Conservation (phyloP, 2,888 invertebrate genomes). For the Acanthosepion lycidas region DNA sequence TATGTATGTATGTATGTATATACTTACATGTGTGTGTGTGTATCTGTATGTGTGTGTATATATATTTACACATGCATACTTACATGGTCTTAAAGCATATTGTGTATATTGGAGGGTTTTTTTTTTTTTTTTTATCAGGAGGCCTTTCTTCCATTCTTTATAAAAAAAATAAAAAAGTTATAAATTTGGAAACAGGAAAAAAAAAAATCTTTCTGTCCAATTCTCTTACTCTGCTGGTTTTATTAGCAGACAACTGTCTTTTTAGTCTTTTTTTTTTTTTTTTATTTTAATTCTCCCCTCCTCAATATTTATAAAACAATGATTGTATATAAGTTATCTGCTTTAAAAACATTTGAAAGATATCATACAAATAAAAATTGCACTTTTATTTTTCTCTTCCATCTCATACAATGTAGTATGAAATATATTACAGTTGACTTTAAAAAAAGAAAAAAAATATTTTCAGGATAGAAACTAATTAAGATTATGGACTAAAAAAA, state of each 20-base stretch:
- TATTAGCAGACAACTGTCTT: not conserved
- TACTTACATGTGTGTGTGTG: not conserved
- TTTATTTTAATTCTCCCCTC: not conserved
- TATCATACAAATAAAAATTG: not conserved
- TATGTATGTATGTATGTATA: not conserved
- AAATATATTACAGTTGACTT: not conserved
- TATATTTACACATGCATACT: not conserved
- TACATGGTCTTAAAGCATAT: conserved; percentile 33
- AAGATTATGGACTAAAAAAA: too few species aligned
- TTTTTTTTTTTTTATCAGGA: conserved; percentile 16
- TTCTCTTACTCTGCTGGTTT: not conserved
- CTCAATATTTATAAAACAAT: not conserved
- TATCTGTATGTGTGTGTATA: not conserved
- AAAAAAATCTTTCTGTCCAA: not conserved
- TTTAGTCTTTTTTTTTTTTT: not conserved
- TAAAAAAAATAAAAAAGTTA: not conserved
- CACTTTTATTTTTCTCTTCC: not conserved
- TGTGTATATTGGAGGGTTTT: conserved; percentile 33
- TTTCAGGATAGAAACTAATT: not conserved
- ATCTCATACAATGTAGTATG: not conserved
- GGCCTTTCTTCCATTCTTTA: conserved; percentile 15
- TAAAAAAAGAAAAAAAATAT: not conserved
- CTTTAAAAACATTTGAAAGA: not conserved
- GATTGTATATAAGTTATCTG: not conserved
- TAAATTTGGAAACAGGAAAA: not conserved